Base-by-base conservation (phyloP, 2,797 vertebrate genomes). In the Halcyon badia region DNA sequence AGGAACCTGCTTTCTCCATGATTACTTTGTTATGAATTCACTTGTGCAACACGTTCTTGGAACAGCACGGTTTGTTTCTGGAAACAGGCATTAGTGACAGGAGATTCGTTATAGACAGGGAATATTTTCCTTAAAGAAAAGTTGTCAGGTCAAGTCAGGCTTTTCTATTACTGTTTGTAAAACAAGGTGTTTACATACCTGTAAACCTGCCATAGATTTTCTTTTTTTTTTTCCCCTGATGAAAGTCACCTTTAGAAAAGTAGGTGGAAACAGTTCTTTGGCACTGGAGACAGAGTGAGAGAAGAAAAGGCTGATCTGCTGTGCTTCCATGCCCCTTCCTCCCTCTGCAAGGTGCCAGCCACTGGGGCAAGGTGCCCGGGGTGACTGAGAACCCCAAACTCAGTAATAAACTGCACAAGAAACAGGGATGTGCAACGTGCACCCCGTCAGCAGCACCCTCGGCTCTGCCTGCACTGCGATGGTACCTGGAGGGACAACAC, bases 171-270 rank as follows among this genome's bases (percentile, higher is more conserved):
- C 72, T 83, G 48, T 96, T 93, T 92, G 91, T 96, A 97, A 97
- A 94, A 96, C 96, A 95, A 95, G 95, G 64, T 97, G 86, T 94
- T 97, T 97, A 97, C 94, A 95, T 93, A 95, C 80, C 70, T 95
- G 87, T 97, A 97, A 96, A 95, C 48, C 73, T 96, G 91, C 83
- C 80, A 87, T 22, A 22, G 41, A 15, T 30, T 14, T 39, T 56
- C 33, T 81, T 22, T 76, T 56, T 48, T 48, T 48, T 49, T 30
- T 11, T 21, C 15, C 1, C 8, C 51, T 41, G 68, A 95, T 70
- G 57, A 79, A 95, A 91, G 60, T 68, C 84, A 87, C 84, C 69
- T 80, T 85, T 57, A 80, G 71, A 92, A 82, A 92, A 21, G 28
- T 71, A 83, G 44, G 61, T 91, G 65, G 85, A 96, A 96, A 68